These are phyloP conservation scores for Melanotaenia trifasciata DNA, from an alignment of 2,797 vertebrate genomes.

Conservation along the genomic window DNA sequence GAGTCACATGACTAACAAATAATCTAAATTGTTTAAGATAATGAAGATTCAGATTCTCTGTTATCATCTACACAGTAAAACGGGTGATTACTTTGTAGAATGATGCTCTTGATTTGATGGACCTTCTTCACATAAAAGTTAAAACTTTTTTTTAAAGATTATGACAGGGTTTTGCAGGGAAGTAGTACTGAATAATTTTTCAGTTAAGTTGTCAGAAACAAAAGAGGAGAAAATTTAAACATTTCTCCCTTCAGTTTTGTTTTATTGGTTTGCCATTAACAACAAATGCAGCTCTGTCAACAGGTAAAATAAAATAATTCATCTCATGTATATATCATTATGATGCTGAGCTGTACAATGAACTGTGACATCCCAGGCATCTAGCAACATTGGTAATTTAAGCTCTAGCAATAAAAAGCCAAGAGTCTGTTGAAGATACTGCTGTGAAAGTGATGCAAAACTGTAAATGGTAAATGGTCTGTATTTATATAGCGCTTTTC, in stretches of 20 bases:
- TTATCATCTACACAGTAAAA: background rate
- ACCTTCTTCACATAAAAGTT: background rate
- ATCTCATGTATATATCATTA: background rate
- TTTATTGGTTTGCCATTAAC: background rate
- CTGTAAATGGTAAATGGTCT: too few relatives aligned
- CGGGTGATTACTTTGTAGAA: background rate
- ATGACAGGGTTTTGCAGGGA: too few relatives aligned
- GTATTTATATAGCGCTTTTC: too few relatives aligned
- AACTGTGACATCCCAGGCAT: background rate
- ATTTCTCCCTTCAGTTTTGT: background rate
- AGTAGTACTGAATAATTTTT: too few relatives aligned
- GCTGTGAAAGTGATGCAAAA: background rate
- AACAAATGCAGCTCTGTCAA: background rate
- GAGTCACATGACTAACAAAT: background rate
- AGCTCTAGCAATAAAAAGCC: background rate
- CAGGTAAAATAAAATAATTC: background rate
- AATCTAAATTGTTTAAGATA: constrained; percentile 10
- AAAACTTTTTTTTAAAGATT: background rate
- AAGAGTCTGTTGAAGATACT: background rate
- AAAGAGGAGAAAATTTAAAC: background rate
- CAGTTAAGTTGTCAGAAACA: too few relatives aligned
- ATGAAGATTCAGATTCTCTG: background rate
- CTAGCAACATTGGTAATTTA: background rate
- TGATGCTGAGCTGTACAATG: background rate
- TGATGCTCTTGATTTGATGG: background rate